These are phyloP conservation scores for Phallusia fumigata DNA, from an alignment of 23 tunicate species.

Conservation along the genomic window DNA sequence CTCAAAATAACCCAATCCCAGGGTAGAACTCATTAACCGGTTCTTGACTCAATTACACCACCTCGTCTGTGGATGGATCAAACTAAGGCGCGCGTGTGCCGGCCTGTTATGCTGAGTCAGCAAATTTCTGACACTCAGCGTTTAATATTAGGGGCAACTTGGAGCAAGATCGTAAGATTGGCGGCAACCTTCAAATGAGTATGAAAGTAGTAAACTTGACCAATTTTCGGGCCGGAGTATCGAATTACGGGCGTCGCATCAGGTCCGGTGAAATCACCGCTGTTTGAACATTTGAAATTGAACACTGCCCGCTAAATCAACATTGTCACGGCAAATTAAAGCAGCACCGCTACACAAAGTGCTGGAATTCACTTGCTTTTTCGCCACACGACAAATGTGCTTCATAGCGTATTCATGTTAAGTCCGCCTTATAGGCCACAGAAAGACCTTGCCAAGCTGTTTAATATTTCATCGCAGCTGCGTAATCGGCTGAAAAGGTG, in stretches of 20 bases:
- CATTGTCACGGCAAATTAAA: background rate
- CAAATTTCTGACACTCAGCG: background rate
- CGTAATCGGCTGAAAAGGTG: too few species aligned
- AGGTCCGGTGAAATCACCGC: background rate
- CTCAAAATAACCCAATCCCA: too few species aligned
- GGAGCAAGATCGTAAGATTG: too few species aligned
- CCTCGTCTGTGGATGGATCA: too few species aligned
- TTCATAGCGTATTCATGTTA: conserved; percentile 1
- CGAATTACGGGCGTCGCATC: background rate
- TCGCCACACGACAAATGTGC: background rate
- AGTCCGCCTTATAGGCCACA: background rate
- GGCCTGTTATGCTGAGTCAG: too few species aligned
- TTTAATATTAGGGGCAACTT: background rate
- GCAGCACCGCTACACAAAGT: too few species aligned
- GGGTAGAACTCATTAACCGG: too few species aligned
- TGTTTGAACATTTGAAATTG: background rate
- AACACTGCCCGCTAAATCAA: background rate
- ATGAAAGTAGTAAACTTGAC: background rate
- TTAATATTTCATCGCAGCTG: background rate
- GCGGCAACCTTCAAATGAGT: too few species aligned
- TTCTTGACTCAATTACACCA: too few species aligned
- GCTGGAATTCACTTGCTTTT: too few species aligned
- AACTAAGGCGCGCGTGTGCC: too few species aligned
- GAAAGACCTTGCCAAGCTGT: background rate
- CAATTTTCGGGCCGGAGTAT: background rate